phyloP scores from a whole-genome alignment of 2,113 vertebrate species.

The Plectropomus leopardus region DNA sequence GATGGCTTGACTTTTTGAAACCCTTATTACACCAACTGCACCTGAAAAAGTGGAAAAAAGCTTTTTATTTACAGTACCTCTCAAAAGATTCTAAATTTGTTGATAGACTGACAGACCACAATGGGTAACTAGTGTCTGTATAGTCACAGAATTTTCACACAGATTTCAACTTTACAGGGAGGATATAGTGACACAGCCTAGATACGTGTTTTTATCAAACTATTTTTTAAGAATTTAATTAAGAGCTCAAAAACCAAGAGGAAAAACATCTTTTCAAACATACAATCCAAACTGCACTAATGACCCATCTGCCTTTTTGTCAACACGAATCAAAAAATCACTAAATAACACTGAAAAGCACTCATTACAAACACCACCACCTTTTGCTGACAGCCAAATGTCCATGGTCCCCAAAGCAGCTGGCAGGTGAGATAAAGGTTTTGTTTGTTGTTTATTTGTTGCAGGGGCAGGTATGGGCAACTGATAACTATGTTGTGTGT shows the following conservation, averaged over 20 bases:
- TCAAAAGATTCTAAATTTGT: not conserved
- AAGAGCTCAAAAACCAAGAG: too few species aligned
- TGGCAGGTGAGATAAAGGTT: slow-evolving; percentile 9
- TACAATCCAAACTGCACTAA: not conserved
- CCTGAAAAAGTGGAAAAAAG: slow-evolving; percentile 74
- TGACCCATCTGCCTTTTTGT: not conserved
- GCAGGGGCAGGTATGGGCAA: not conserved
- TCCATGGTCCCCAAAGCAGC: not conserved
- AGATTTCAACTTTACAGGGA: not conserved
- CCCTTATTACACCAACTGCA: slow-evolving; percentile 95
- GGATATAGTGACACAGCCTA: not conserved
- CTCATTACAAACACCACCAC: not conserved
- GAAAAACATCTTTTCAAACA: too few species aligned
- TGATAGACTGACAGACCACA: not conserved
- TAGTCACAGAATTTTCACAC: too few species aligned
- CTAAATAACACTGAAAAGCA: not conserved
- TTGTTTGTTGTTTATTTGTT: slow-evolving; percentile 11
- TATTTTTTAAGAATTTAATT: not conserved
- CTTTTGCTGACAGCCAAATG: slow-evolving; percentile 6
- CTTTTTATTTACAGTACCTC: not conserved
- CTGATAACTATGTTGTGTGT: not conserved
- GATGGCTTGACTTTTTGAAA: slow-evolving; percentile 98
- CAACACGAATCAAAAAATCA: not conserved
- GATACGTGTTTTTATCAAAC: not conserved
- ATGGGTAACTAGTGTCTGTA: too few species aligned